Evolutionary conservation across 1,140 invertebrate species (phyloP), one percentile per base, ranked within the genome.

Genomic region (Monomorium pharaonis): DNA sequence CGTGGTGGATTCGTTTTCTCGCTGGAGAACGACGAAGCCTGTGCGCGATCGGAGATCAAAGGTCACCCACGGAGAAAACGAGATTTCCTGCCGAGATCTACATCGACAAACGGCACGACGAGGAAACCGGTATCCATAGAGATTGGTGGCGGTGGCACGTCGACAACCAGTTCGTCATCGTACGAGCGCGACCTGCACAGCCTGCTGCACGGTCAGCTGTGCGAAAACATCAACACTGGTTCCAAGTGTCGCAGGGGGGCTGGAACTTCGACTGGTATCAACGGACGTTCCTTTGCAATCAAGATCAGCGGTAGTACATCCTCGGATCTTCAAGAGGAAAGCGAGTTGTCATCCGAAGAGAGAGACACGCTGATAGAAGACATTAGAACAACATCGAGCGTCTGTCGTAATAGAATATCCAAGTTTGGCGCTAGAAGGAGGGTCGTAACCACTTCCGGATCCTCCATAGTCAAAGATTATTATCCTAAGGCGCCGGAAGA

Each of bases 291-390:
- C 60, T 90, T 92, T 76, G 33, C 86, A 62, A 67, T 58, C 14
- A 51, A 88, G 9, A 84, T 92, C 30, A 93, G 91, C 58, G 77
- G 60, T n/a, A 93, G 92, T 14, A 74, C 92, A 0, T 93, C 92
- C 1, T 94, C 92, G 0, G 92, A 94, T 4, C 90, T 93, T 21
- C 92, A 89, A 9, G 91, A 93, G n/a, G 92, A 92, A n/a, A 92
- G 90, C 75, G 92, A 93, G 1, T 72, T 93, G 65, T 93, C 92
- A 0, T 92, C 91, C 9, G 93, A 93, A 51, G 93, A 93, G 56
- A 89, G 90, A 18, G 92, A 93, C 84, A 90, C 92, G 14, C 56
- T 93, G 54, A 92, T 93, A 12, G 93, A 93, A 76, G 88, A 60
- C 0, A 54, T 60, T 0, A 81, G 85, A 27, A 92, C 89, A 0